Evolutionary conservation across 2,888 invertebrate genomes (phyloP).

Genomic region (Trachelus iudaicus): DNA sequence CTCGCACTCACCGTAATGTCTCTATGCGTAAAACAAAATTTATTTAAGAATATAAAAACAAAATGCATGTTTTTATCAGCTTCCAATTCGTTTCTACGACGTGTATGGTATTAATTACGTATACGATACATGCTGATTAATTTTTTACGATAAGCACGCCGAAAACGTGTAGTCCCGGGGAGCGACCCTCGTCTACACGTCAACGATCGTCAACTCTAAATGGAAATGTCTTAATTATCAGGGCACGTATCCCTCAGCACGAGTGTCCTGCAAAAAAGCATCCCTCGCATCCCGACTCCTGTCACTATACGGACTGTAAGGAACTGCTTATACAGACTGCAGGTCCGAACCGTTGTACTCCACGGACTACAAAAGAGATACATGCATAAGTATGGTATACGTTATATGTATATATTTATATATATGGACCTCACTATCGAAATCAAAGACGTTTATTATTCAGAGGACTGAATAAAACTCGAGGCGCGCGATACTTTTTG

Average conservation of each 20-base stretch:
- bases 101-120: constrained; percentile 12
- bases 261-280: constrained; percentile 16
- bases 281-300: constrained; percentile 8
- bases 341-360: neutral
- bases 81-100: neutral
- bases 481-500: constrained; percentile 2
- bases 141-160: constrained; percentile 15
- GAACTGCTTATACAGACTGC: neutral
- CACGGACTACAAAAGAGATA: neutral
- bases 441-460: constrained; percentile 29
- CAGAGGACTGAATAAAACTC: constrained; percentile 15
- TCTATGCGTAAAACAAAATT: too few relatives aligned
- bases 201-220: constrained; percentile 55
- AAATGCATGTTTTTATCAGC: neutral
- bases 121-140: constrained; percentile 15
- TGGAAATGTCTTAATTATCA: constrained; percentile 62
- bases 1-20: neutral
- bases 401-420: neutral
- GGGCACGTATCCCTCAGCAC: constrained; percentile 43
- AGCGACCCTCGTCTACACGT: constrained; percentile 42
- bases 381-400: constrained; percentile 19
- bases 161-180: constrained; percentile 8
- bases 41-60: too few relatives aligned
- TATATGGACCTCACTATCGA: constrained; percentile 12
- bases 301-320: neutral